Conservation (phyloP, 2,113 vertebrate species). For the Epinephelus moara region DNA sequence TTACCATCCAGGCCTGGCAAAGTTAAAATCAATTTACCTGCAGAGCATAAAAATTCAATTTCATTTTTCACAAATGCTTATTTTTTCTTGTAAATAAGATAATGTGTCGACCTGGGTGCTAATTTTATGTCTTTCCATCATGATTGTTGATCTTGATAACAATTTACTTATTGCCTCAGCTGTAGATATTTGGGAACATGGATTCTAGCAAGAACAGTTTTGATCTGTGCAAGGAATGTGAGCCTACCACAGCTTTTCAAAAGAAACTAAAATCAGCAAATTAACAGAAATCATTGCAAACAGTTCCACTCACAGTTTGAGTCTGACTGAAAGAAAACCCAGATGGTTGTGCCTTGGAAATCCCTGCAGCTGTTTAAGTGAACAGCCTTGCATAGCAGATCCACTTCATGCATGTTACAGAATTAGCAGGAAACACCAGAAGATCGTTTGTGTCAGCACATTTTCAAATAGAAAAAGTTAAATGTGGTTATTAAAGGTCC, state of each 20-base stretch:
- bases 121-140: constrained; percentile 11
- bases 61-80: neutral
- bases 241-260: neutral
- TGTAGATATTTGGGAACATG: constrained; percentile 7
- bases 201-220: constrained; percentile 6
- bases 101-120: neutral
- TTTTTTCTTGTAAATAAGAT: neutral
- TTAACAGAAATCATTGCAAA: neutral
- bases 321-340: neutral
- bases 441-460: neutral
- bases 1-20: neutral
- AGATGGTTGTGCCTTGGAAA: neutral
- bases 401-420: neutral
- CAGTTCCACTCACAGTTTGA: neutral
- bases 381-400: neutral
- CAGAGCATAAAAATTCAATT: neutral
- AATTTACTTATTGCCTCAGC: neutral
- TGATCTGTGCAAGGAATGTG: neutral
- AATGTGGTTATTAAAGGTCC: no score
- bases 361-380: neutral
- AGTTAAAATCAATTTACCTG: neutral
- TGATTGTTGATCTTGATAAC: constrained; percentile 36
- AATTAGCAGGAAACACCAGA: neutral
- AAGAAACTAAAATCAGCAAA: neutral
- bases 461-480: neutral